Evolutionary conservation across 2,113 vertebrate species (phyloP), one percentile per base, ranked within the genome.

Genomic region (Microcebus ravelobensis): DNA sequence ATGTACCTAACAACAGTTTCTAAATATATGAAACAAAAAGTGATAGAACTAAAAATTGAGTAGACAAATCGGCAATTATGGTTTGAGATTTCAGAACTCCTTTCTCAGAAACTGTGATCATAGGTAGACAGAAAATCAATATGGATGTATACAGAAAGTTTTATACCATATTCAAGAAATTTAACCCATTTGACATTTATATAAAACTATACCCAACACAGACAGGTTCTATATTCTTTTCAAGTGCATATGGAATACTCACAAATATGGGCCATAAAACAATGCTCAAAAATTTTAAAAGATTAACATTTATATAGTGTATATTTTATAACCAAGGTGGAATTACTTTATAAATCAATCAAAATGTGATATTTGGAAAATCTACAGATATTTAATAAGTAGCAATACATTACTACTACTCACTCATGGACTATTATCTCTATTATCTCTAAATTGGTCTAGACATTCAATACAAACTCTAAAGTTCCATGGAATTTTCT

Each of bases 21-120:
- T 70, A 79, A 93, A 70, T 70, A 68, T 7, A n/a, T 45, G 52
- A 93, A 87, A 79, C 48, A 92, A 70, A 70, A 94, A 71, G 68
- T 81, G 42, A 50, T 61, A 70, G 65, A 57, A 29, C 11, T 81
- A 23, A 61, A 36, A 50, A 36, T 71, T 81, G 45, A 91, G 70
- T 45, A 67, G 18, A 70, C 7, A 81, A 70, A 71, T 55, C 27
- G 31, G 48, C 42, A 59, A 59, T 70, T 80, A 74, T 31, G 23
- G 17, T 70, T 87, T 93, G 63, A 48, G n/a, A 48, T 93, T 87
- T 39, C 42, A 79, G 21, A 39, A 50, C 29, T 61, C 52, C 67
- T 61, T 31, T 61, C 36, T 50, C 74, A 87, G 50, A 87, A 87
- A 36, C n/a, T 12, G 5, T 71, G 68, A 80, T 55, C 74, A 31